Evolutionary conservation across 2,888 invertebrate genomes (phyloP).

Genomic region (Zootermopsis nevadensis): DNA sequence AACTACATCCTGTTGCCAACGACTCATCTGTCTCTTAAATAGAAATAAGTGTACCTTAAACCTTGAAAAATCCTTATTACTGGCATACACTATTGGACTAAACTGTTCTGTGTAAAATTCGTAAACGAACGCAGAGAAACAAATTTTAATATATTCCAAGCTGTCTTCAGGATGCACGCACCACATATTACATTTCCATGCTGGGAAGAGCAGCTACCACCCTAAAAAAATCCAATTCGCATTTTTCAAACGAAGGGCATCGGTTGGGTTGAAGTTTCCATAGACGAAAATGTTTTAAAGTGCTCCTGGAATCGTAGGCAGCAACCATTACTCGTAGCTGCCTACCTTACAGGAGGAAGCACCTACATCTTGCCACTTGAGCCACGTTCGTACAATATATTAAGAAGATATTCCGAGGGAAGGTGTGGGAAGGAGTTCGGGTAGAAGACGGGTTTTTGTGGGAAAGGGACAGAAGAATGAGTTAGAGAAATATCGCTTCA

Average conservation of each 20-base stretch:
- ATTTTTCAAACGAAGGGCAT: not conserved
- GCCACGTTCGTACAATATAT: conserved; percentile 34
- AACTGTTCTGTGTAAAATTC: too few species aligned
- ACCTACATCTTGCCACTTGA: conserved; percentile 16
- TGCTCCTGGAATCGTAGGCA: conserved; percentile 32
- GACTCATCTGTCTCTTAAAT: too few species aligned
- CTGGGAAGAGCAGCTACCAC: not conserved
- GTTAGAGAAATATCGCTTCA: not conserved
- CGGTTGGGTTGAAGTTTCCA: not conserved
- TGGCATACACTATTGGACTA: too few species aligned
- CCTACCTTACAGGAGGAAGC: conserved; percentile 27
- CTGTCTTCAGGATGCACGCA: not conserved
- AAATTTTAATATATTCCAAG: not conserved
- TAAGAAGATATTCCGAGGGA: conserved; percentile 10
- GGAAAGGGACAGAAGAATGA: not conserved
- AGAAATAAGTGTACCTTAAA: too few species aligned
- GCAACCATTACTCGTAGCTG: conserved; percentile 38
- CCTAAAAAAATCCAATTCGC: conserved; percentile 10
- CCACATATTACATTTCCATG: conserved; percentile 21
- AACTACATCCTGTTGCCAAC: too few species aligned
- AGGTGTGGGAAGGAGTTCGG: not conserved
- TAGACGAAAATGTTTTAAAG: conserved; percentile 35
- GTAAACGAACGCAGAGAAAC: too few species aligned
- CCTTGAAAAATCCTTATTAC: too few species aligned
- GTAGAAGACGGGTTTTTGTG: not conserved